Percentiles rank a stretch among this genome's conserved stretches.
Evolutionary conservation across 92 coral and sea anemone species (phyloP).

Genomic region (Porites cylindrica): DNA sequence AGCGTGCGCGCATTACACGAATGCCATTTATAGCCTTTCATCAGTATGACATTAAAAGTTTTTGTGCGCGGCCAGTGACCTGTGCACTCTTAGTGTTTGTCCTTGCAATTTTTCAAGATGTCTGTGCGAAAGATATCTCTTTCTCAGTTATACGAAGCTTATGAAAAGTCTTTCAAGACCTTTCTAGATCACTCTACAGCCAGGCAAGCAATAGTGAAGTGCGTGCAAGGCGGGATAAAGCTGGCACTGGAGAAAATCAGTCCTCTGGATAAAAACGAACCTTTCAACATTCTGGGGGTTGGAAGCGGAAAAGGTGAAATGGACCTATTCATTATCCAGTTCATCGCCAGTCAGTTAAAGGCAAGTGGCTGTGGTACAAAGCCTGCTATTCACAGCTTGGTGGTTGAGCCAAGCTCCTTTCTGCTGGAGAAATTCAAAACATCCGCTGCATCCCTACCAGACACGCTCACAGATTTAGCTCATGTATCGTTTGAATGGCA

Average conservation of each 20-base stretch:
- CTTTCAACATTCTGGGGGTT: constrained; percentile 52
- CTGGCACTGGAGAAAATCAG: constrained; percentile 30
- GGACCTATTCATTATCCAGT: constrained; percentile 46
- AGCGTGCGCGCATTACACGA: constrained; percentile 1
- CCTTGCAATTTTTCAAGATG: not conserved
- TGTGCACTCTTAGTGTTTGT: not conserved
- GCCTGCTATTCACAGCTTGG: constrained; percentile 35
- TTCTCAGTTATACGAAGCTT: constrained; percentile 42
- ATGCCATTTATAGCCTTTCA: not conserved
- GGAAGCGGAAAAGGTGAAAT: constrained; percentile 64
- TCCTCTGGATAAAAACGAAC: constrained; percentile 8
- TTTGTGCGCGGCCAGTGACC: not conserved
- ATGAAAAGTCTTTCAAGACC: constrained; percentile 44
- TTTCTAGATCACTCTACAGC: constrained; percentile 59
- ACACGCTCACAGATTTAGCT: constrained; percentile 29
- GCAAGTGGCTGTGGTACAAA: constrained; percentile 12
- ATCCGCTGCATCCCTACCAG: constrained; percentile 42
- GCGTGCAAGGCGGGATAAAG: constrained; percentile 38
- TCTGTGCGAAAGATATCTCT: constrained; percentile 11
- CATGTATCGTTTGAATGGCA: constrained; percentile 63
- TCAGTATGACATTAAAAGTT: not conserved
- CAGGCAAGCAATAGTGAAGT: constrained; percentile 51
- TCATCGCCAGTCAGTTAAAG: constrained; percentile 50
- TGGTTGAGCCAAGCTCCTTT: constrained; percentile 57
- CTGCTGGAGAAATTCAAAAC: constrained; percentile 42